phyloP scores from a whole-genome alignment of 2,113 vertebrate genomes.

The Paradoxurus hermaphroditus region DNA sequence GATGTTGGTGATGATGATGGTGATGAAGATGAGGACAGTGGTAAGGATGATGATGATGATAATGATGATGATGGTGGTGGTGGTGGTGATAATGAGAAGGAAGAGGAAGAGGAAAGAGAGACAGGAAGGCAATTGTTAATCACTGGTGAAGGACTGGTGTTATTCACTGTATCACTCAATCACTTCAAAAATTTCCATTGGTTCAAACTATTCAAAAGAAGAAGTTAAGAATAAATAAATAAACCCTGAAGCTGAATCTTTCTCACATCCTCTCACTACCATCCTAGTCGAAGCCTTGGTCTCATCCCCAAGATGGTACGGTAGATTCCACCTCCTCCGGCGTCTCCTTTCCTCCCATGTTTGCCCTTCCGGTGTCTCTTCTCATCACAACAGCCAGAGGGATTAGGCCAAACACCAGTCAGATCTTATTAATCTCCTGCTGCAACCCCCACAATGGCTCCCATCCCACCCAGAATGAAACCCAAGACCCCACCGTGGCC shows the following conservation, averaged over 20 bases:
- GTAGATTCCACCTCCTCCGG: no score
- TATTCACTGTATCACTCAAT: not conserved
- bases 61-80: not conserved
- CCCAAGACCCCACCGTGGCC: accelerated
- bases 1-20: accelerated
- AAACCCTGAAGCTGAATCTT: not conserved
- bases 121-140: not conserved
- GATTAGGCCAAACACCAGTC: not conserved
- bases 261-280: not conserved
- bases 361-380: not conserved
- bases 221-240: not conserved
- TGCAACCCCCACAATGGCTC: not conserved
- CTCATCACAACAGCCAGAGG: not conserved
- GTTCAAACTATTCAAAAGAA: not conserved
- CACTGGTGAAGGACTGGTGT: not conserved
- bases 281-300: not conserved
- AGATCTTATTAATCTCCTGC: no score
- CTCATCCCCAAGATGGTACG: not conserved
- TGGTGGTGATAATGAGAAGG: not conserved
- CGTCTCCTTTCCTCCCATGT: not conserved
- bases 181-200: not conserved
- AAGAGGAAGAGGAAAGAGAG: not conserved
- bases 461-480: not conserved
- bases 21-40: not conserved
- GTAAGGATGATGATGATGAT: no score